Percentiles rank a stretch among this genome's conserved stretches.
Evolutionary conservation across 1,140 invertebrate genomes (phyloP).

Genomic region (Rhagoletis pomonella): DNA sequence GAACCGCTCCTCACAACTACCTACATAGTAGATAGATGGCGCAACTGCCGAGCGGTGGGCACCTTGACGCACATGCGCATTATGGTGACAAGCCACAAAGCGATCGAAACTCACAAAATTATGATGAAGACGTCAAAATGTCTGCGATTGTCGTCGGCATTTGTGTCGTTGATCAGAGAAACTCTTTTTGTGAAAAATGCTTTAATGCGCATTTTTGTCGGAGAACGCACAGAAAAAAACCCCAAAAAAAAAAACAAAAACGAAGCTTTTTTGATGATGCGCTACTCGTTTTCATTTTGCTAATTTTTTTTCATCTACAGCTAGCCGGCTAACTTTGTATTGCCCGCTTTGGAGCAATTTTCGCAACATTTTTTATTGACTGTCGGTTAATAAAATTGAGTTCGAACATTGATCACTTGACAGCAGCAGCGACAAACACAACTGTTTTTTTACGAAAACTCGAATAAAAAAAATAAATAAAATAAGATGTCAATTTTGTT

Average conservation of each 20-base stretch:
- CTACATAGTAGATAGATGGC: too few species aligned
- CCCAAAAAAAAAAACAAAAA: background rate
- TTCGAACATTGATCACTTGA: conserved; percentile 48
- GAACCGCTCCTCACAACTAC: too few species aligned
- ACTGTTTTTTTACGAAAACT: background rate
- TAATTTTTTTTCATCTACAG: background rate
- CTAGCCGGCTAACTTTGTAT: conserved; percentile 40
- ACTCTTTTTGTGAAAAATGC: conserved; percentile 35
- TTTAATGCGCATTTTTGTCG: conserved; percentile 47
- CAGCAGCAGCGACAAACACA: conserved; percentile 20
- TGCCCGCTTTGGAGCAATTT: conserved; percentile 39
- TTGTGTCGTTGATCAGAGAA: conserved; percentile 43
- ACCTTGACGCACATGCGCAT: background rate
- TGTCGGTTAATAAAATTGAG: conserved; percentile 46
- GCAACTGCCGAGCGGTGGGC: too few species aligned
- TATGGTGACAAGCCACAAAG: background rate
- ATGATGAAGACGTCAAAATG: conserved; percentile 54
- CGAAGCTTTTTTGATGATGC: background rate
- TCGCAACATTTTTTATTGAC: conserved; percentile 53
- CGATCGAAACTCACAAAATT: conserved; percentile 49
- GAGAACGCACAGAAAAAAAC: background rate
- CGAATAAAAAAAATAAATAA: background rate
- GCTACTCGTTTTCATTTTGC: background rate
- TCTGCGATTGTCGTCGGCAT: conserved; percentile 41
- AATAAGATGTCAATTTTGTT: conserved; percentile 50